phyloP scores from a whole-genome alignment of 2,113 vertebrate species.

The Osmerus mordax region DNA sequence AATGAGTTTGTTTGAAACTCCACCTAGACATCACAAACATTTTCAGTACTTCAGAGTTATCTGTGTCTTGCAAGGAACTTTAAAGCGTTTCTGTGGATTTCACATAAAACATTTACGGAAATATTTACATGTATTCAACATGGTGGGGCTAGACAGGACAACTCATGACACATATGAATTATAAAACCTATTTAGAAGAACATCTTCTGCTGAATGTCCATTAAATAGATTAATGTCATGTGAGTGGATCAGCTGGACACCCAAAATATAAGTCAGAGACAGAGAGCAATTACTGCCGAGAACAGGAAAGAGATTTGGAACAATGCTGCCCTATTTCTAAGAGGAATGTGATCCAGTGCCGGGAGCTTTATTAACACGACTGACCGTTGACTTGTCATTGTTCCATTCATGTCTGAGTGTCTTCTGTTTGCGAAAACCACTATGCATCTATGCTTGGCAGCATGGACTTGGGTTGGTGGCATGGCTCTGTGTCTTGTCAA shows the following conservation, averaged over 20 bases:
- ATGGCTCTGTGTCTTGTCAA: conserved; percentile 52
- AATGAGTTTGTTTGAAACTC: conserved; percentile 58
- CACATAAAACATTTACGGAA: too few relatives aligned
- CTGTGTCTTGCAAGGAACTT: background rate
- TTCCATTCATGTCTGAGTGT: conserved; percentile 41
- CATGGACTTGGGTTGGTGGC: conserved; percentile 19
- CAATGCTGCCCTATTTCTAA: conserved; percentile 66
- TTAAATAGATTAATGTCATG: conserved; percentile 69
- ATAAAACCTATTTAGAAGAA: conserved; percentile 53
- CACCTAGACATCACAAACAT: conserved; percentile 51
- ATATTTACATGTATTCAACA: too few relatives aligned
- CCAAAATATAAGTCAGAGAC: conserved; percentile 61
- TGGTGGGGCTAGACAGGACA: conserved; percentile 16
- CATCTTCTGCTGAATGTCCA: conserved; percentile 61
- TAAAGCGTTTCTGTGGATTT: too few relatives aligned
- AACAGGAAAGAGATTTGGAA: conserved; percentile 53
- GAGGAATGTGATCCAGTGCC: conserved; percentile 61
- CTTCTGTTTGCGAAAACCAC: too few relatives aligned
- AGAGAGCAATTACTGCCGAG: conserved; percentile 56
- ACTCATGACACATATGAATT: conserved; percentile 52
- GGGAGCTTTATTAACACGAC: conserved; percentile 42
- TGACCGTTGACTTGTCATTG: conserved; percentile 49
- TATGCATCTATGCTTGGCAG: conserved; percentile 34
- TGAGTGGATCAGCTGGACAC: conserved; percentile 66
- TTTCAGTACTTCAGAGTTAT: background rate